Percentiles rank a stretch among this genome's conserved stretches.
phyloP scores from a whole-genome alignment of 2,888 invertebrate genomes.

The Ormyrus pomaceus region DNA sequence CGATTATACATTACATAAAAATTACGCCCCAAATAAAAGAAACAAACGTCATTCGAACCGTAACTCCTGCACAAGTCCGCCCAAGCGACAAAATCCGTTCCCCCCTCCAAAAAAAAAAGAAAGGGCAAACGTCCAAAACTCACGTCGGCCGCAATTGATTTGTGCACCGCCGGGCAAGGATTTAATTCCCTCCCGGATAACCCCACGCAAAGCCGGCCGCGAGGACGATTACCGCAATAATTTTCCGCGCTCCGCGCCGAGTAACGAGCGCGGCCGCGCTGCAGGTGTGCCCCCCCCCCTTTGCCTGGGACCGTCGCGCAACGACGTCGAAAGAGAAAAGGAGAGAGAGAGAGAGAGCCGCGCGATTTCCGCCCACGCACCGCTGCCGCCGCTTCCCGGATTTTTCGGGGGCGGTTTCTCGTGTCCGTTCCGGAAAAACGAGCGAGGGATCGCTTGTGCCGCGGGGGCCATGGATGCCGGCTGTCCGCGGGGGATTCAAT shows the following conservation, averaged over 20 bases:
- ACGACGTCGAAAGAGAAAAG: neutral
- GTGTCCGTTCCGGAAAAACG: constrained; percentile 34
- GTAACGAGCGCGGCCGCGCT: constrained; percentile 47
- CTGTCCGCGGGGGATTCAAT: constrained; percentile 6
- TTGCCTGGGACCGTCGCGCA: neutral
- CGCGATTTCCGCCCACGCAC: constrained; percentile 10
- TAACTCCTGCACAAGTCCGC: neutral
- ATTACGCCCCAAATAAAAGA: too few relatives aligned
- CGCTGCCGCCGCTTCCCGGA: neutral
- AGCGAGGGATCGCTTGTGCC: constrained; percentile 1
- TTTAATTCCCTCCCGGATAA: too few relatives aligned
- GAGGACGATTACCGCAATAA: constrained; percentile 66
- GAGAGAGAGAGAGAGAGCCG: too few relatives aligned
- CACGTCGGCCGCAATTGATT: too few relatives aligned
- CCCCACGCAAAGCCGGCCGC: constrained; percentile 46
- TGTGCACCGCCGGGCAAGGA: too few relatives aligned
- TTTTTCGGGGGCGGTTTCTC: constrained; percentile 26
- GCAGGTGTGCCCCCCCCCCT: constrained; percentile 50
- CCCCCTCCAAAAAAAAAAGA: neutral
- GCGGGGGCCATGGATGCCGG: too few relatives aligned
- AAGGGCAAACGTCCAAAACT: neutral
- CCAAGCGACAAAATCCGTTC: neutral
- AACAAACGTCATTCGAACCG: too few relatives aligned
- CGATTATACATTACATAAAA: too few relatives aligned
- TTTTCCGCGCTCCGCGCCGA: constrained; percentile 61